These are phyloP conservation scores for Heteromyza rotundicornis DNA, from an alignment of 2,888 invertebrate genomes.

Conservation along the genomic window DNA sequence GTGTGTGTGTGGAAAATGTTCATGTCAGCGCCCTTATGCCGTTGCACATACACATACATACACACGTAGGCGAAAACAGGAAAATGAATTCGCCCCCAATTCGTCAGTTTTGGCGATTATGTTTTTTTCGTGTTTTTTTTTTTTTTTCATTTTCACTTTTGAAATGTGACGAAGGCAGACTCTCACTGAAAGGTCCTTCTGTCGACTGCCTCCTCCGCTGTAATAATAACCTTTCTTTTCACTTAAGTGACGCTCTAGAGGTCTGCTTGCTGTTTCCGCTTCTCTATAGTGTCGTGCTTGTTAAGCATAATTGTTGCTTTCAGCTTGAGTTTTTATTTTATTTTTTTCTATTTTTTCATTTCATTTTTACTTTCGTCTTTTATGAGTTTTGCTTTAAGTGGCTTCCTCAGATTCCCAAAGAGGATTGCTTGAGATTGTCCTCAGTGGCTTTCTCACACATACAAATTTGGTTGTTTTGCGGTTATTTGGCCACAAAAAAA, in stretches of 20 bases:
- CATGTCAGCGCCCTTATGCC: constrained; percentile 1
- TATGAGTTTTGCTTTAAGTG: constrained; percentile 12
- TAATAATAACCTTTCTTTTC: constrained; percentile 22
- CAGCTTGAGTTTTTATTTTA: background rate
- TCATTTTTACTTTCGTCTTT: background rate
- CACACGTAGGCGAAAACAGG: too few relatives aligned
- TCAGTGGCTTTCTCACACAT: background rate
- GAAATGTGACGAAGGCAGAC: background rate
- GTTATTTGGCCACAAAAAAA: too few relatives aligned
- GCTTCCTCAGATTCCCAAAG: constrained; percentile 8
- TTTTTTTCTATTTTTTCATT: background rate
- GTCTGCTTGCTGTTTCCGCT: background rate
- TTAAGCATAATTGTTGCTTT: constrained; percentile 23
- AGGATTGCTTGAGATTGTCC: background rate
- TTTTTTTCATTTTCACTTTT: too few relatives aligned
- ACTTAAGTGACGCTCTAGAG: constrained; percentile 19
- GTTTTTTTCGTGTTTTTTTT: too few relatives aligned
- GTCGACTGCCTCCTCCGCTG: background rate
- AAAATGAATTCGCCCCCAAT: constrained; percentile 16
- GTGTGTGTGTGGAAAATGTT: constrained; percentile 3
- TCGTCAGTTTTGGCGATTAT: constrained; percentile 16
- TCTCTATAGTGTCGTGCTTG: constrained; percentile 12
- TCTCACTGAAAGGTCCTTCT: background rate
- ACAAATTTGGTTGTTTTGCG: too few relatives aligned
- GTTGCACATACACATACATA: background rate